phyloP scores from a whole-genome alignment of 2,888 invertebrate genomes.

The Tiphia femorata region DNA sequence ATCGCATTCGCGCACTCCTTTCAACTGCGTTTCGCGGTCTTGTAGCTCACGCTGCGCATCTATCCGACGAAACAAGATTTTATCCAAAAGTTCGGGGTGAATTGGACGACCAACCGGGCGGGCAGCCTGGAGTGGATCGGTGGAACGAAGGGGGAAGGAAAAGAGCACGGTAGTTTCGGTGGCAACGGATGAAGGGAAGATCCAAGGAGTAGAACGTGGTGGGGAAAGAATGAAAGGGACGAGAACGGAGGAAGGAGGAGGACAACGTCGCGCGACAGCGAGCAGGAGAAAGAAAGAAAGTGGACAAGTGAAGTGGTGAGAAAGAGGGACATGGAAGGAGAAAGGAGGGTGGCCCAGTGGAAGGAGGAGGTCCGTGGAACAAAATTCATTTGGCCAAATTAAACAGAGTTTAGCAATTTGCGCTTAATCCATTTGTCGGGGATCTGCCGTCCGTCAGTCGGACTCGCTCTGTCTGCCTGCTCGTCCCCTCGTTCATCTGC shows the following conservation, averaged over 20 bases:
- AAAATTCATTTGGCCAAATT: conserved; percentile 65
- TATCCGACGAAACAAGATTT: conserved; percentile 44
- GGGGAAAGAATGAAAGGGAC: too few relatives aligned
- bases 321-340: not conserved
- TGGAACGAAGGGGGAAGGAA: not conserved
- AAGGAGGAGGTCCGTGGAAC: conserved; percentile 41
- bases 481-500: conserved; percentile 22
- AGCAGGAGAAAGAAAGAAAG: not conserved
- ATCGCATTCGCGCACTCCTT: too few relatives aligned
- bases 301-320: not conserved
- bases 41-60: too few relatives aligned
- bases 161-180: too few relatives aligned
- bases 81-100: conserved; percentile 37
- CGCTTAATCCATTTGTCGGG: conserved; percentile 64
- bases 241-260: conserved; percentile 1
- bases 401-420: conserved; percentile 65
- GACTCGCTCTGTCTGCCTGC: conserved; percentile 32
- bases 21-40: too few relatives aligned
- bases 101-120: not conserved
- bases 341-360: not conserved
- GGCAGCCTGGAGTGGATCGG: not conserved
- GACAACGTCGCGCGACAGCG: too few relatives aligned
- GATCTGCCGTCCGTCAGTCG: conserved; percentile 50
- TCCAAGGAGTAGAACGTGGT: too few relatives aligned
- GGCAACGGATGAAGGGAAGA: too few relatives aligned